Base-by-base conservation (phyloP, 2,888 invertebrate species). In the Euplagia quadripunctaria region DNA sequence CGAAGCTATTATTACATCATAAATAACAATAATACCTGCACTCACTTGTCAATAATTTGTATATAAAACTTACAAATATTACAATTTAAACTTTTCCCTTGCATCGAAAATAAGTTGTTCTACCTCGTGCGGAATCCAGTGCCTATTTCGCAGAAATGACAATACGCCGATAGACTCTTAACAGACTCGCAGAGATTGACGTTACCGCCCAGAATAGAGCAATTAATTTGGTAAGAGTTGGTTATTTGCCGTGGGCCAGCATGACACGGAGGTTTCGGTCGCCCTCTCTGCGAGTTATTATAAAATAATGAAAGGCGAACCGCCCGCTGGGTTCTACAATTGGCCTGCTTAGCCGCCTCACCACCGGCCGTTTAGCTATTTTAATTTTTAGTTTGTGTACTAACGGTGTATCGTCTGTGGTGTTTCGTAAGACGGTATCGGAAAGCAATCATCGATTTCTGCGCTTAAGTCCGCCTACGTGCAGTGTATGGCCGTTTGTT, bases 341-440 rank as follows among this genome's bases (percentile, higher is more conserved):
- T 94, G 95, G 91, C 92, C 95, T 95, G 93, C 93, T 95, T 96
- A 95, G 93, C 90, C 91, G 92, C 87, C 90, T 89, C 92, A 91
- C 90, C 91, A 92, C 92, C 89, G 90, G 89, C 92, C 94, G 94
- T 94, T 95, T 95, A 94, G 93, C 93, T 94, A 93, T 96, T 96
- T 96, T 95, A 94, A 95, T 95, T 95, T 95, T 95, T 94, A 94
- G 95, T 95, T 95, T 96, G 95, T 94, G 93, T 93, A 92, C 90
- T 94, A 94, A 94, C 95, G 94, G 94, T 91, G 70, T 73, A 68
- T 52, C 55, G 70, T 75, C 70, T 69, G 68, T 71, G 49, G 64
- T 78, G 89, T 94, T 94, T 94, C 92, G 92, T 94, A 92, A 93
- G 91, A 83, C 87, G 87, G 87, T 93, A 93, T 92, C 91, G 84